Conservation (phyloP, 2,113 vertebrate genomes). For the Nibea albiflora region DNA sequence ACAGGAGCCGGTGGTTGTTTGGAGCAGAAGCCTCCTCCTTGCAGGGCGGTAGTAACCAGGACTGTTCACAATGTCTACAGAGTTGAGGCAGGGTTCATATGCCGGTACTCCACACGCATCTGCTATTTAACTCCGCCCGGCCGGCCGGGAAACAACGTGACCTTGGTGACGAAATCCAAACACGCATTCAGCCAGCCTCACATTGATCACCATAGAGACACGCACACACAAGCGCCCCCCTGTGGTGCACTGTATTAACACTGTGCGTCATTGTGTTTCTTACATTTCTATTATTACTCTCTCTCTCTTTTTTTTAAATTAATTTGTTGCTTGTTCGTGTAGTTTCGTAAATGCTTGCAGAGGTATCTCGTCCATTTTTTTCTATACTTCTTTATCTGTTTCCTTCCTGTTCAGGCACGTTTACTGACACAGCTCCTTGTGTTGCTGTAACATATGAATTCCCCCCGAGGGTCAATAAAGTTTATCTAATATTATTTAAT, state of each 20-base stretch:
- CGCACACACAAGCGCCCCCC: slow-evolving; percentile 26
- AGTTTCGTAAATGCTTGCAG: not conserved
- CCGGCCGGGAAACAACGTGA: slow-evolving; percentile 64
- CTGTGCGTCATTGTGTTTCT: no score
- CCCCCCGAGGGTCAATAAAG: no score
- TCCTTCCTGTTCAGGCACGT: not conserved
- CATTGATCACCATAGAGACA: not conserved
- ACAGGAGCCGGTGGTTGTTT: not conserved
- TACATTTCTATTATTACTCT: not conserved
- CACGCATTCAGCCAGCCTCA: not conserved
- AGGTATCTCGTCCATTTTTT: not conserved
- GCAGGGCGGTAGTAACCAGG: not conserved
- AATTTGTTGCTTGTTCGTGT: not conserved
- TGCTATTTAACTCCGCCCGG: slow-evolving; percentile 72
- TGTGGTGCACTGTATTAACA: slow-evolving; percentile 11
- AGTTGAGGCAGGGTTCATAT: slow-evolving; percentile 48
- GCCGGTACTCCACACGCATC: slow-evolving; percentile 59
- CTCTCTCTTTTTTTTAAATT: not conserved
- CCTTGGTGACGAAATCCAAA: slow-evolving; percentile 47
- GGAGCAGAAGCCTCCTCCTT: not conserved
- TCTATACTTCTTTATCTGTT: not conserved
- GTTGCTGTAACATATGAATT: not conserved
- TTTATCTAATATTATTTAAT: no score
- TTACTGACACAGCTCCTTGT: not conserved
- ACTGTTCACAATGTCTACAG: not conserved